Conservation (phyloP, 30 jellyfish, hydroid and myxozoan genomes). For the Chrysaora quinquecirrha region DNA sequence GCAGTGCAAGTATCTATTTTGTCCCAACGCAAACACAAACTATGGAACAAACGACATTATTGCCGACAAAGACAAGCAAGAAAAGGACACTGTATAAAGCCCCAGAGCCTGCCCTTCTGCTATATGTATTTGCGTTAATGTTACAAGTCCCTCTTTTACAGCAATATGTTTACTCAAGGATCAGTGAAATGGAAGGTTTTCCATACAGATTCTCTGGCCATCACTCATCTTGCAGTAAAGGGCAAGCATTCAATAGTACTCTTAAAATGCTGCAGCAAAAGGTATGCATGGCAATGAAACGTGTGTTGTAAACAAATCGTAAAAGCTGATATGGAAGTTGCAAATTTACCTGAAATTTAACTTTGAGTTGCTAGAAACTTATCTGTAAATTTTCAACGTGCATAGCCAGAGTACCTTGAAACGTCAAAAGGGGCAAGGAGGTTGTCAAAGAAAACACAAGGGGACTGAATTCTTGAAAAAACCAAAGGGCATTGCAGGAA, state of each 20-base stretch:
- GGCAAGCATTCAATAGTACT: conserved; percentile 22
- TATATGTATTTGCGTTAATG: conserved; percentile 63
- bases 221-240: conserved; percentile 30
- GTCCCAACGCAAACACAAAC: no score
- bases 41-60: background rate
- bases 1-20: no score
- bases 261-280: conserved; percentile 35
- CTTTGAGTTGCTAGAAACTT: no score
- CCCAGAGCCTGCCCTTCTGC: conserved; percentile 48
- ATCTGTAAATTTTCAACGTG: no score
- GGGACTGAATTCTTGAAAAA: no score
- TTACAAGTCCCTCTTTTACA: conserved; percentile 66
- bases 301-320: no score
- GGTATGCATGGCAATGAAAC: conserved; percentile 44
- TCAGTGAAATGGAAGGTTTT: conserved; percentile 61
- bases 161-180: conserved; percentile 66
- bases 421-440: no score
- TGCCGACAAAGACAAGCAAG: background rate
- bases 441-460: no score
- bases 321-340: no score
- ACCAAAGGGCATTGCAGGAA: no score
- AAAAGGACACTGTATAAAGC: background rate
- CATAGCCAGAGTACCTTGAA: no score
- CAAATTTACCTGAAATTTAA: no score
- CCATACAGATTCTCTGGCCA: conserved; percentile 48